A percentile compares a stretch with the other conserved stretches of the same genome.
Evolutionary conservation across 2,797 vertebrate species (phyloP).

Genomic region (Platalea minor): DNA sequence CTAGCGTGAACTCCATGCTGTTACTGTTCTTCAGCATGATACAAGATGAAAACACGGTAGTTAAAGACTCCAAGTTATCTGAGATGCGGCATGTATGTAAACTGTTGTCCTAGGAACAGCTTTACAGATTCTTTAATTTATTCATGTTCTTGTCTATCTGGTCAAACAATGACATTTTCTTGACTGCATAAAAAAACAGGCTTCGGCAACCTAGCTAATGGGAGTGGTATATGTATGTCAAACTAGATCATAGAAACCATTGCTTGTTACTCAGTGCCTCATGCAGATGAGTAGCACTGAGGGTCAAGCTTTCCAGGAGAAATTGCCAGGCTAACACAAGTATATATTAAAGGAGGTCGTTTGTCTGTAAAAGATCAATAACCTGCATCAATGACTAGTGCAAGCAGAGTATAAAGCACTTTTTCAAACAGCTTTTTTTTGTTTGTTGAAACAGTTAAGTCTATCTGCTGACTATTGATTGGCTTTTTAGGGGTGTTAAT

Average conservation of each 20-base stretch:
- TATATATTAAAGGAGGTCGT: slow-evolving; percentile 22
- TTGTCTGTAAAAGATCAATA: slow-evolving; percentile 59
- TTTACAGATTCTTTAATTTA: not conserved
- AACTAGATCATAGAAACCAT: not conserved
- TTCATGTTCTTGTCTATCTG: not conserved
- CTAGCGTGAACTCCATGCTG: not conserved
- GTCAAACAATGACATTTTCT: not conserved
- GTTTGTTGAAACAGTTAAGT: slow-evolving; percentile 43
- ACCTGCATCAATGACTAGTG: not conserved
- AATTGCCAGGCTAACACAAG: slow-evolving; percentile 26
- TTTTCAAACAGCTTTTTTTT: slow-evolving; percentile 29
- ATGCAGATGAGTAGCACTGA: not conserved
- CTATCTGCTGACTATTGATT: slow-evolving; percentile 27
- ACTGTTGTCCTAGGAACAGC: not conserved
- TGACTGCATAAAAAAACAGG: not conserved
- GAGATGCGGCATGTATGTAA: not conserved
- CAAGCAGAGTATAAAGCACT: slow-evolving; percentile 17
- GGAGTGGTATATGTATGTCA: not conserved
- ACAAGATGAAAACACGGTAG: not conserved
- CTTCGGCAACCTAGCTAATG: not conserved
- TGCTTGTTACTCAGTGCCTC: not conserved
- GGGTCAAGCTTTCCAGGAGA: slow-evolving; percentile 9
- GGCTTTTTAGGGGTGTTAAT: slow-evolving; percentile 29
- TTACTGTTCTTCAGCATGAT: not conserved
- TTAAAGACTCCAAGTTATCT: not conserved